Evolutionary conservation across 2,797 vertebrate genomes (phyloP).

Genomic region (Gambusia yucatana): DNA sequence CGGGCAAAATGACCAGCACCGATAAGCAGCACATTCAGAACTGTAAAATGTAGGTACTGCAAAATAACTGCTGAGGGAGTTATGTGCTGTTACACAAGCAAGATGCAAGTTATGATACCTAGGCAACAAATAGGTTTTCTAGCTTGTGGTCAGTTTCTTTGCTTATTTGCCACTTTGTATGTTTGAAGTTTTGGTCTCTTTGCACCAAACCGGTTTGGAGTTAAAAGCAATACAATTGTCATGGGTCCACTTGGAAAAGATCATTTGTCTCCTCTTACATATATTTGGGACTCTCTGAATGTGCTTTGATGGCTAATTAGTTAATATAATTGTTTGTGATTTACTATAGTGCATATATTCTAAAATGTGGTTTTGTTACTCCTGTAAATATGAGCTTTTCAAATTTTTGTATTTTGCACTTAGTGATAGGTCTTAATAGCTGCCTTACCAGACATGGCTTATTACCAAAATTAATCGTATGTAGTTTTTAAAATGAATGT

Average conservation of each 20-base stretch:
- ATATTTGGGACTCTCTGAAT: neutral
- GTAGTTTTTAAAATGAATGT: neutral
- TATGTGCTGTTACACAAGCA: neutral
- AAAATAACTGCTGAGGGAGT: neutral
- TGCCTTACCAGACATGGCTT: neutral
- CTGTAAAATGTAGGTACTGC: neutral
- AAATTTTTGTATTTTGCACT: neutral
- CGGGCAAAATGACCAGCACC: neutral
- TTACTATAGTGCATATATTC: neutral
- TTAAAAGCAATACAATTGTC: neutral
- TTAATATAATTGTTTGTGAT: neutral
- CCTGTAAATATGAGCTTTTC: neutral
- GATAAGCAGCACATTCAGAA: neutral
- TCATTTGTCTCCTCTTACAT: neutral
- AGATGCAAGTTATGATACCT: neutral
- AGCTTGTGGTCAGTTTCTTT: neutral
- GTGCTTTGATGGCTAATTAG: neutral
- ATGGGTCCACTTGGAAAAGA: neutral
- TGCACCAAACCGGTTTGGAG: neutral
- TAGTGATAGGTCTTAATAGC: neutral
- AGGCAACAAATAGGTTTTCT: neutral
- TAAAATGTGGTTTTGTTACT: neutral
- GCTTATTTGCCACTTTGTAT: neutral
- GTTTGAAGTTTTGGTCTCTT: neutral
- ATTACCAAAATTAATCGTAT: neutral